These are phyloP conservation scores for Drosophila busckii DNA, from an alignment of 1,140 invertebrate species.

Conservation along the genomic window DNA sequence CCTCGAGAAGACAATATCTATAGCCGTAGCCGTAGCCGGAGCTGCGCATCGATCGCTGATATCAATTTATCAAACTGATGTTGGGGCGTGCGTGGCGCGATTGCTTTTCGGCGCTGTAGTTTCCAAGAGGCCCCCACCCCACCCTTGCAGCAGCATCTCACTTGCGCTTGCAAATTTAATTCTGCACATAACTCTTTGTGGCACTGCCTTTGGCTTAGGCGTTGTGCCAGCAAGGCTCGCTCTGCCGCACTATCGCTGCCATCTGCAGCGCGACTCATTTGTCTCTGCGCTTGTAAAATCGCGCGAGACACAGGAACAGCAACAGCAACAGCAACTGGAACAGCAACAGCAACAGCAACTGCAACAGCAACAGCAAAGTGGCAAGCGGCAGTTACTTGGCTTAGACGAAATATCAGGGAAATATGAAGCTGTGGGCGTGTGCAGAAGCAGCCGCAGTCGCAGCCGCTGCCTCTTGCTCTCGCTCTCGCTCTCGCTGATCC, in stretches of 20 bases:
- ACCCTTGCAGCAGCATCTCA: not conserved
- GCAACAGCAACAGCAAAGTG: too few relatives aligned
- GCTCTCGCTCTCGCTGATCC: conserved; percentile 7
- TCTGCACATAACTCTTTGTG: conserved; percentile 69
- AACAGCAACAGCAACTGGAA: too few relatives aligned
- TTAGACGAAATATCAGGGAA: conserved; percentile 52
- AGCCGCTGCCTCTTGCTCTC: too few relatives aligned
- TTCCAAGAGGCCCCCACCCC: not conserved
- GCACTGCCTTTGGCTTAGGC: conserved; percentile 60
- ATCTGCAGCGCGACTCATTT: conserved; percentile 58
- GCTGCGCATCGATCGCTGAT: conserved; percentile 65
- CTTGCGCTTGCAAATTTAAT: conserved; percentile 70
- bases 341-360: too few relatives aligned
- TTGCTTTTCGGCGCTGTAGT: conserved; percentile 61
- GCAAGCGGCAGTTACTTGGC: conserved; percentile 11
- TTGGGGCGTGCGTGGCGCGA: conserved; percentile 72
- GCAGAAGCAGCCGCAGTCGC: conserved; percentile 28
- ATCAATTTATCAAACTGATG: conserved; percentile 77
- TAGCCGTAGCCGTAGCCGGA: conserved; percentile 1
- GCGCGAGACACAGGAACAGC: not conserved
- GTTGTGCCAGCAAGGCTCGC: conserved; percentile 35
- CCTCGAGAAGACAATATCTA: conserved; percentile 54
- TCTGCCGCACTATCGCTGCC: conserved; percentile 41
- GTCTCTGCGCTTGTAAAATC: conserved; percentile 70
- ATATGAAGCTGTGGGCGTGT: conserved; percentile 61